These are phyloP conservation scores for Pteria penguin DNA, from an alignment of 2,888 invertebrate species.

Conservation along the genomic window DNA sequence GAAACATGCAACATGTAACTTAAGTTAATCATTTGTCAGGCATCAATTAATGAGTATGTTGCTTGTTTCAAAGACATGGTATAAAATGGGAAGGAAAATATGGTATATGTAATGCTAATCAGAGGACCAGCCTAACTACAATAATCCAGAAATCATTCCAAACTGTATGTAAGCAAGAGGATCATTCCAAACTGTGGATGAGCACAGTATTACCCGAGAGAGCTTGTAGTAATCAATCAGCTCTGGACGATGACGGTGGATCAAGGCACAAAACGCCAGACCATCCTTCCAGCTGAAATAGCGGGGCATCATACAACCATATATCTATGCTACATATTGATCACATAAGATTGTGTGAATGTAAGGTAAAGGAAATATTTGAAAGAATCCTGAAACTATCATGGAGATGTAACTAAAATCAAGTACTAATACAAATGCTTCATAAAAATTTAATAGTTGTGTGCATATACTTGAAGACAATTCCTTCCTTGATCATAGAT, in stretches of 20 bases:
- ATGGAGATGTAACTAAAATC: no score
- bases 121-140: background rate
- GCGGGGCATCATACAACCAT: conserved; percentile 3
- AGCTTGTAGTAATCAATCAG: conserved; percentile 99
- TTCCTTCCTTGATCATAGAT: no score
- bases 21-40: no score
- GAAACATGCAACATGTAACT: no score
- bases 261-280: conserved; percentile 99
- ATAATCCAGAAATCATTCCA: no score
- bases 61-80: background rate
- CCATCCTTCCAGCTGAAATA: conserved; percentile 97
- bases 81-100: background rate
- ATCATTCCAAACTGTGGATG: background rate
- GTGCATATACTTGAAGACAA: no score
- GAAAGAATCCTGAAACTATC: no score
- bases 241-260: conserved; percentile 99
- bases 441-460: no score
- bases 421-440: no score
- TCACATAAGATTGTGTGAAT: no score
- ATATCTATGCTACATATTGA: background rate
- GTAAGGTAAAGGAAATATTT: no score
- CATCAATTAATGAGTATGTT: background rate
- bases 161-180: background rate
- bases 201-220: conserved; percentile 87
- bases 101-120: background rate